Conservation (phyloP, 2,113 vertebrate species). For the Alethe castanea region DNA sequence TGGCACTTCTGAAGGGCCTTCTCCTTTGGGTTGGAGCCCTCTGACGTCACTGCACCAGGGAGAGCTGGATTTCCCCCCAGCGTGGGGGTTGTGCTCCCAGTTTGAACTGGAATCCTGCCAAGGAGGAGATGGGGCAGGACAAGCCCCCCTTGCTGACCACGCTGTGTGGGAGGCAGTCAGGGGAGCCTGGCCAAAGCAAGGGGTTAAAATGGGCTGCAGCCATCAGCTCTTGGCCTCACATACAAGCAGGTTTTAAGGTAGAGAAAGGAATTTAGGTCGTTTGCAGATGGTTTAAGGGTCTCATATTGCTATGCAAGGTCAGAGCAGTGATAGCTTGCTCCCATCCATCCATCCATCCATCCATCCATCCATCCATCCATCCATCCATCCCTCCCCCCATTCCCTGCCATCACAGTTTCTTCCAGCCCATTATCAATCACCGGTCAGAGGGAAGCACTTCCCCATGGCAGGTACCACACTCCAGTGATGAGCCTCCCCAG, state of each 20-base stretch:
- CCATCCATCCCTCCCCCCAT: neutral
- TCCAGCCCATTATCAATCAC: neutral
- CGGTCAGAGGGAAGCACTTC: rapidly evolving
- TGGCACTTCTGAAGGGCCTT: neutral
- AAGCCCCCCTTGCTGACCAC: neutral
- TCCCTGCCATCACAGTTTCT: neutral
- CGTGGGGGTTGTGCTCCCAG: rapidly evolving
- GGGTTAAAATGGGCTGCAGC: neutral
- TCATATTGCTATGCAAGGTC: neutral
- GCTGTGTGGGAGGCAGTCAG: rapidly evolving
- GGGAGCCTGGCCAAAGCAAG: neutral
- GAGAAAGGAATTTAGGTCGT: neutral
- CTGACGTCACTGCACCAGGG: neutral
- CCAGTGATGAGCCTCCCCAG: neutral
- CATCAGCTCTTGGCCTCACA: neutral
- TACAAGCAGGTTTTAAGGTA: neutral
- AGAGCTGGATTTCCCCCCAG: neutral
- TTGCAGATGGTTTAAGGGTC: neutral
- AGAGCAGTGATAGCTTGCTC: neutral
- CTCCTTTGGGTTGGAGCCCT: neutral
- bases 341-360: neutral
- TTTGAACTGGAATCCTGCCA: neutral
- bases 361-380: neutral
- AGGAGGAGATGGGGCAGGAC: neutral
- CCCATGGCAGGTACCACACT: rapidly evolving